phyloP scores from a whole-genome alignment of 2,113 vertebrate species.

The Pomatostomus ruficeps region DNA sequence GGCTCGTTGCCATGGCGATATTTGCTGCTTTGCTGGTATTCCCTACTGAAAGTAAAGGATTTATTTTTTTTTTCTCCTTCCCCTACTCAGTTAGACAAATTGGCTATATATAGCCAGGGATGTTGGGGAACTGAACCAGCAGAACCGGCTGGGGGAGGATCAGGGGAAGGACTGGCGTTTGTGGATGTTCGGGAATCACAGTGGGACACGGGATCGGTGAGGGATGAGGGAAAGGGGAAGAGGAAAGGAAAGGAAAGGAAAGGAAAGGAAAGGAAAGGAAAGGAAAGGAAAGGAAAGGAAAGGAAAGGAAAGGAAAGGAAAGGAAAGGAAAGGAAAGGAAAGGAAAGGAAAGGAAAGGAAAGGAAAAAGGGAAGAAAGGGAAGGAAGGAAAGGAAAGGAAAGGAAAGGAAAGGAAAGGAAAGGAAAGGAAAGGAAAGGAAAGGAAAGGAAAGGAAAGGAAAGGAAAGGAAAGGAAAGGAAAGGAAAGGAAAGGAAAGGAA shows the following conservation, averaged over 20 bases:
- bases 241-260: not conserved
- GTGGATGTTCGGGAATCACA: not conserved
- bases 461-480: too few relatives aligned
- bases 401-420: too few relatives aligned
- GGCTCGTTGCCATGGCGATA: constrained; percentile 85
- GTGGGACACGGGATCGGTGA: not conserved
- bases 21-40: constrained; percentile 81
- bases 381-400: too few relatives aligned
- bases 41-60: constrained; percentile 73
- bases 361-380: fast-evolving
- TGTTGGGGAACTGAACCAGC: constrained; percentile 44
- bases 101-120: constrained; percentile 53
- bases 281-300: not conserved
- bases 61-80: constrained; percentile 50
- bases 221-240: not conserved
- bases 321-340: too few relatives aligned
- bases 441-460: not conserved
- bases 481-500: too few relatives aligned
- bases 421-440: too few relatives aligned
- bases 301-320: too few relatives aligned
- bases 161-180: constrained; percentile 13
- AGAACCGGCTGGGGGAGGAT: constrained; percentile 16
- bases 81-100: constrained; percentile 49
- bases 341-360: too few relatives aligned
- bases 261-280: fast-evolving